phyloP scores from a whole-genome alignment of 2,113 vertebrate genomes.

The Illadopsis cleaveri region DNA sequence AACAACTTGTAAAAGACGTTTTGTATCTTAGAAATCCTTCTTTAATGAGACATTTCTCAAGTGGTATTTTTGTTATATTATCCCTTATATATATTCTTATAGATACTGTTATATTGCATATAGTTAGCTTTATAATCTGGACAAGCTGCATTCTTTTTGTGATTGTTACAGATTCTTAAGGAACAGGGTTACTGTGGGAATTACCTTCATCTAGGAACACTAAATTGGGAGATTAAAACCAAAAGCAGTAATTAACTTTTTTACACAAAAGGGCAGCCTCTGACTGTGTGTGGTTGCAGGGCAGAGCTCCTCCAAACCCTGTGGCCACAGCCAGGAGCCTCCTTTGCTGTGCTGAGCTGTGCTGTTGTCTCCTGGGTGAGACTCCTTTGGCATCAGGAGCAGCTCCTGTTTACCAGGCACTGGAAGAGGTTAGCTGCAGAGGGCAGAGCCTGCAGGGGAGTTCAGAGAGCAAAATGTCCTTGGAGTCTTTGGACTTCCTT shows the following conservation, averaged over 20 bases:
- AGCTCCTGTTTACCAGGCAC: background rate
- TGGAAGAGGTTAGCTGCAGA: background rate
- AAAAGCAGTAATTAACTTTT: background rate
- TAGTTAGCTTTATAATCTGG: background rate
- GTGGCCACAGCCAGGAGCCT: background rate
- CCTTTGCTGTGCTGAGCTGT: background rate
- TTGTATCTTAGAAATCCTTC: background rate
- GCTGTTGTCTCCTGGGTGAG: background rate
- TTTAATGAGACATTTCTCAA: background rate
- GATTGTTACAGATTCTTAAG: background rate
- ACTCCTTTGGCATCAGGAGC: background rate
- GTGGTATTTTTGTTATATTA: background rate
- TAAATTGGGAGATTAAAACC: background rate
- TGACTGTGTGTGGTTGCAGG: background rate
- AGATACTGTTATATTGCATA: background rate
- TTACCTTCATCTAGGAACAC: background rate
- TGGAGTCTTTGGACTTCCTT: background rate
- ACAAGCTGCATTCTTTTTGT: background rate
- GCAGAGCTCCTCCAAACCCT: background rate
- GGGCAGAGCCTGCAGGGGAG: background rate
- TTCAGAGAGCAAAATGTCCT: background rate
- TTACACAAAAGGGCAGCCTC: background rate
- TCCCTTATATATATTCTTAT: background rate
- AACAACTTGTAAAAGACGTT: rapidly evolving
- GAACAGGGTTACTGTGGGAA: background rate